Conservation (phyloP, 2,888 invertebrate genomes). For the Tubiluchus corallicola region DNA sequence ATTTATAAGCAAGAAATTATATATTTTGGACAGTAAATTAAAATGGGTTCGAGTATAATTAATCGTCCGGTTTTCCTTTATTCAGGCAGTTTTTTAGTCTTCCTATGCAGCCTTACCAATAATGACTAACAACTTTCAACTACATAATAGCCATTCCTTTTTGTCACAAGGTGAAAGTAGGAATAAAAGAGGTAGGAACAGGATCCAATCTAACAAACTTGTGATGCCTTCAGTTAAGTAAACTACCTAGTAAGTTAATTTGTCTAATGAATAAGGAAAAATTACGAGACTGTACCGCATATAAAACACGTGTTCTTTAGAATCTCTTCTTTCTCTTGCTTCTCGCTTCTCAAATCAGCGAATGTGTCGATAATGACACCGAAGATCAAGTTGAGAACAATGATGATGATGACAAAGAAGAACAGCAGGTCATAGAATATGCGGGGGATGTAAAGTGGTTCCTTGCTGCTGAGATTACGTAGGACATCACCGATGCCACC, state of each 20-base stretch:
- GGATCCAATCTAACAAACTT: too few species aligned
- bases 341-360: conserved; percentile 94
- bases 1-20: too few species aligned
- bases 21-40: too few species aligned
- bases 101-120: too few species aligned
- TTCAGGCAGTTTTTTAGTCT: too few species aligned
- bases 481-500: conserved; percentile 99
- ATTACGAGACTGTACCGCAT: conserved; percentile 51
- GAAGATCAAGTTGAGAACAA: conserved; percentile 96
- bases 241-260: background rate
- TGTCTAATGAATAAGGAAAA: conserved; percentile 10
- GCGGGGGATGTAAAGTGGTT: conserved; percentile 76
- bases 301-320: conserved; percentile 97
- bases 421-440: conserved; percentile 95
- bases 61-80: too few species aligned
- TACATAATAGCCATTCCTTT: too few species aligned
- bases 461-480: conserved; percentile 82
- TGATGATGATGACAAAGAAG: conserved; percentile 99
- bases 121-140: too few species aligned
- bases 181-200: too few species aligned
- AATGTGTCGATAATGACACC: conserved; percentile 99
- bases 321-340: conserved; percentile 93
- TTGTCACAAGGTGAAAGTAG: too few species aligned
- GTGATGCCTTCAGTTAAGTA: too few species aligned
- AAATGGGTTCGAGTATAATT: too few species aligned